phyloP scores from a whole-genome alignment of 2,888 invertebrate species.

The Meiosimyza decipiens region DNA sequence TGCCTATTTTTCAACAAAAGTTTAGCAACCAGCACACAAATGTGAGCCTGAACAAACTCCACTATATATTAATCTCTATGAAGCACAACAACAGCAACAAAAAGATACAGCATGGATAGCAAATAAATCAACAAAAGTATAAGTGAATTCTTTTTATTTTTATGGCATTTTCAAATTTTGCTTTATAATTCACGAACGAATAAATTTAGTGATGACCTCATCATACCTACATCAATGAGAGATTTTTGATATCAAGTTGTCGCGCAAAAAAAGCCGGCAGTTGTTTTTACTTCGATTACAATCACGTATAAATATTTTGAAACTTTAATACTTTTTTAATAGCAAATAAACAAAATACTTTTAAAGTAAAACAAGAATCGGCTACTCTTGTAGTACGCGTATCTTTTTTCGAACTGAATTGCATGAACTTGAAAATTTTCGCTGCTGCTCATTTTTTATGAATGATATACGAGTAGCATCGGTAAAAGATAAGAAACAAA shows the following conservation, averaged over 20 bases:
- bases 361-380: neutral
- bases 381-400: neutral
- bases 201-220: slow-evolving; percentile 30
- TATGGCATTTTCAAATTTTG: neutral
- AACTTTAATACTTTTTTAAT: neutral
- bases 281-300: slow-evolving; percentile 1
- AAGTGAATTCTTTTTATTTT: neutral
- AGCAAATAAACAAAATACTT: neutral
- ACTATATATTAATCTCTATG: too few relatives aligned
- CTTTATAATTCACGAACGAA: neutral
- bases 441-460: too few relatives aligned
- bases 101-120: too few relatives aligned
- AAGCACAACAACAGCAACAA: too few relatives aligned
- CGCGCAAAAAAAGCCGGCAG: slow-evolving; percentile 20
- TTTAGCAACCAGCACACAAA: too few relatives aligned
- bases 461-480: too few relatives aligned
- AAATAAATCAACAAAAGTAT: too few relatives aligned
- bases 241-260: neutral
- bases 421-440: neutral
- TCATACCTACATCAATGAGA: neutral
- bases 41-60: too few relatives aligned
- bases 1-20: too few relatives aligned
- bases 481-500: too few relatives aligned
- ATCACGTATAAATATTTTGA: slow-evolving; percentile 6
- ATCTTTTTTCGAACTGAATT: neutral